Evolutionary conservation across 2,113 vertebrate species (phyloP).

Genomic region (Puntigrus tetrazona): DNA sequence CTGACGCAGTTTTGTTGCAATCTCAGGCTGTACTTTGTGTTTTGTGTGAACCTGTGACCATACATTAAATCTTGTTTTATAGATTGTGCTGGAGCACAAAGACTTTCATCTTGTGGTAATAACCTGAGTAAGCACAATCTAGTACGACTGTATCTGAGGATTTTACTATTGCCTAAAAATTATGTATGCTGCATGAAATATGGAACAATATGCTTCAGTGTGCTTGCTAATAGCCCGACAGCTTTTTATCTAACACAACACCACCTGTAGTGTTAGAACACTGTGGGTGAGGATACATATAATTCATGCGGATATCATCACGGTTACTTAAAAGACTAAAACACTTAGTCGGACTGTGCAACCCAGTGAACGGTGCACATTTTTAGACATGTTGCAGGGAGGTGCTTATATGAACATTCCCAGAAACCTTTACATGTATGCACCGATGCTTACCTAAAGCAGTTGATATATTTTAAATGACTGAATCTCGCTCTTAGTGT

Average conservation of each 20-base stretch:
- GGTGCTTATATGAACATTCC: background rate
- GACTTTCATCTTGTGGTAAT: background rate
- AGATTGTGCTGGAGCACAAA: background rate
- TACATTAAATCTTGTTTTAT: constrained; percentile 28
- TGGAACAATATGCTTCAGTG: constrained; percentile 14
- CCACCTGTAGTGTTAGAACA: constrained; percentile 8
- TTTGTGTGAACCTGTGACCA: constrained; percentile 11
- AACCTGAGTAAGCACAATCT: constrained; percentile 13
- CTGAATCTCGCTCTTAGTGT: background rate
- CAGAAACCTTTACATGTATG: background rate
- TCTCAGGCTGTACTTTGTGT: constrained; percentile 6
- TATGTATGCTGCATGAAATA: background rate
- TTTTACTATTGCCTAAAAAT: constrained; percentile 7
- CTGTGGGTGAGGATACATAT: background rate
- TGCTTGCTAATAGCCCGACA: background rate
- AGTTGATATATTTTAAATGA: background rate
- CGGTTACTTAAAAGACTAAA: background rate
- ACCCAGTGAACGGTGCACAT: background rate
- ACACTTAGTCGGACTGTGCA: background rate
- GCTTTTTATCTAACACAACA: constrained; percentile 26
- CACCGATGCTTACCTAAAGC: background rate
- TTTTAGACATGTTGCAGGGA: background rate
- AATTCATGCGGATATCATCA: constrained; percentile 15
- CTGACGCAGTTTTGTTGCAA: constrained; percentile 6
- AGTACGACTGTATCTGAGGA: background rate